phyloP scores from a whole-genome alignment of 2,113 vertebrate genomes.

The Hyla sarda region DNA sequence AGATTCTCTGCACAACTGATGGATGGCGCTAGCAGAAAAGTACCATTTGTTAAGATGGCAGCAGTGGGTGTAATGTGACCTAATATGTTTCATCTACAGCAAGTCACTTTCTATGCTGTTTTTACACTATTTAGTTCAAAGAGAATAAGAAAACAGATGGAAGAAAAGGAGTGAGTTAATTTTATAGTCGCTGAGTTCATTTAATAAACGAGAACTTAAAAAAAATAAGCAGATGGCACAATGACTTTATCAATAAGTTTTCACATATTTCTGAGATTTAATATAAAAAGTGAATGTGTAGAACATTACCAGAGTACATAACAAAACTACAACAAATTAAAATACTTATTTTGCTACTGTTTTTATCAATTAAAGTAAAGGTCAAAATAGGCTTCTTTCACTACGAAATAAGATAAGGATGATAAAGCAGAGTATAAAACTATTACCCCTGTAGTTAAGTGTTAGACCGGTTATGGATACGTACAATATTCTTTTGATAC shows the following conservation, averaged over 20 bases:
- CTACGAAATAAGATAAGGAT: no score
- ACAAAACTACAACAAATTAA: not conserved
- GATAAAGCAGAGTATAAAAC: no score
- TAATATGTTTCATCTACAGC: constrained; percentile 35
- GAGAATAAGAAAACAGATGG: constrained; percentile 43
- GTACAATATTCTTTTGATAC: not conserved
- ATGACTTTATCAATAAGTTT: constrained; percentile 20
- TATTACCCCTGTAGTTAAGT: no score
- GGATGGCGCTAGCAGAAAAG: constrained; percentile 13
- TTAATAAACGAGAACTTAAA: constrained; percentile 30
- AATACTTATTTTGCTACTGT: not conserved
- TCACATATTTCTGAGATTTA: constrained; percentile 1
- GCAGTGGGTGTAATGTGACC: constrained; percentile 42
- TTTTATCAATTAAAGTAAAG: not conserved
- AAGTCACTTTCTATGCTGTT: constrained; percentile 23
- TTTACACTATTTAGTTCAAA: constrained; percentile 28
- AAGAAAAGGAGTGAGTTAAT: constrained; percentile 26
- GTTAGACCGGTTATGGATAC: no score
- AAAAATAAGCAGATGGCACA: constrained; percentile 42
- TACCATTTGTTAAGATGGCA: constrained; percentile 32
- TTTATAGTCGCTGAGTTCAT: constrained; percentile 16
- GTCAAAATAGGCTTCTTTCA: no score
- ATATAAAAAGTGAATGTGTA: constrained; percentile 15
- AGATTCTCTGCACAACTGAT: not conserved
- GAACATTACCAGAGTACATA: not conserved